Evolutionary conservation across 2,113 vertebrate genomes (phyloP), one percentile per base, ranked within the genome.

Genomic region (Xenus cinereus): DNA sequence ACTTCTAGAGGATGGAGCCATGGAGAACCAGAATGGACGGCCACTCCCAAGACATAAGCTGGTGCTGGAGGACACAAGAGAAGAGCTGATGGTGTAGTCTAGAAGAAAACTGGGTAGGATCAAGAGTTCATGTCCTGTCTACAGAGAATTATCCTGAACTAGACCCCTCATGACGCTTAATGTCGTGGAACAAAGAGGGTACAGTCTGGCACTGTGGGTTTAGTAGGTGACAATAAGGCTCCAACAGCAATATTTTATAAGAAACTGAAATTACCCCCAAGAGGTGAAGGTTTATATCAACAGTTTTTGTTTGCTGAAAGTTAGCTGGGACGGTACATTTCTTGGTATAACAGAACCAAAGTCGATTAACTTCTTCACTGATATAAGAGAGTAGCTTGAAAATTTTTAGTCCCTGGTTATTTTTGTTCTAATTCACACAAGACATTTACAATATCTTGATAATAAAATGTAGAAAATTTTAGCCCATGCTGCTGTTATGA

Each of bases 161-260:
- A 60, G 35, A 43, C 10, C 43, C 45, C 27, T 66, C 41, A 57
- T 43, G 64, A 73, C 8, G 4, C 32, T 84, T 83, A 80, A 8
- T 0, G 0, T 57, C 20, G 39, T 2, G 3, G 56, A 88, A 54
- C 26, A 51, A 32, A 57, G 15, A 51, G 17, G 69, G 41, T 23
- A 51, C 43, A 66, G 12, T 51, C 78, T 91, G 87, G 28, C 28
- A 57, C 74, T 69, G 39, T 32, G 41, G 27, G 21, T 75, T 95
- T 57, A 89, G 51, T 41, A 64, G 60, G 62, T 73, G 78, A 85
- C 66, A 89, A 28, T 57, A 32, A 73, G 10, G 17, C 9, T 86
- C n/a, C 39, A 76, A 64, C 48, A 79, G 27, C 17, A 83, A 33
- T 54, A 67, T 85, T 88, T 93, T 41, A 37, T 28, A 85, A 84